Percentiles rank a stretch among this genome's conserved stretches.
Evolutionary conservation across 2,797 vertebrate species (phyloP).

Genomic region (Acipenser oxyrinchus): DNA sequence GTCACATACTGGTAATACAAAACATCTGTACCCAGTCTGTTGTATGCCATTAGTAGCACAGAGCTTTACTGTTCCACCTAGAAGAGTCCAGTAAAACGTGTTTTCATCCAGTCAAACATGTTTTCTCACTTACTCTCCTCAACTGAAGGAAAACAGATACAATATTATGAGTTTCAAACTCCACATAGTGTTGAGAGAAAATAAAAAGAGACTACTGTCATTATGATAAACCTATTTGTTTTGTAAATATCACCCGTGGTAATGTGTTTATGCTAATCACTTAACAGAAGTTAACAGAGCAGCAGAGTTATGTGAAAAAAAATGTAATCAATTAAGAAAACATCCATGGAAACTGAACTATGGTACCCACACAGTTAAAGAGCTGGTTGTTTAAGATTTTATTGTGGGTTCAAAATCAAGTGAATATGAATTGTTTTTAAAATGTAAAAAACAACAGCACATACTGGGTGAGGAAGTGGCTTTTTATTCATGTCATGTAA

Average conservation of each 20-base stretch:
- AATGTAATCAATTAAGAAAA: background rate
- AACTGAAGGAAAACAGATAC: background rate
- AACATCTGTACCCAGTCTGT: too few relatives aligned
- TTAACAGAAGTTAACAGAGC: background rate
- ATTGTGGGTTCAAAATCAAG: background rate
- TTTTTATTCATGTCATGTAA: background rate
- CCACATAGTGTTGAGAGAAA: background rate
- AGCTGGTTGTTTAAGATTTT: background rate
- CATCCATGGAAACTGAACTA: constrained; percentile 1
- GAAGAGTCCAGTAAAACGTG: too few relatives aligned
- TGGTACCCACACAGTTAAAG: background rate
- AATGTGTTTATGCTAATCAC: background rate
- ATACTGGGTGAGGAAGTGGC: background rate
- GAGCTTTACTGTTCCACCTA: too few relatives aligned
- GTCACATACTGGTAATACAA: too few relatives aligned
- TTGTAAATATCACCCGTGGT: background rate
- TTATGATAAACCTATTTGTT: too few relatives aligned
- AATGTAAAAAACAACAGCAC: background rate
- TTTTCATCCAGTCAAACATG: too few relatives aligned
- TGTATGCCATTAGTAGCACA: too few relatives aligned
- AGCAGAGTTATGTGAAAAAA: background rate
- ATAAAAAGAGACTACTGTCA: background rate
- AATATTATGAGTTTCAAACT: too few relatives aligned
- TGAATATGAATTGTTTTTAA: background rate
- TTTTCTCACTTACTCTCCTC: background rate